Conservation (phyloP, 2,797 vertebrate species). For the Coluber constrictor region DNA sequence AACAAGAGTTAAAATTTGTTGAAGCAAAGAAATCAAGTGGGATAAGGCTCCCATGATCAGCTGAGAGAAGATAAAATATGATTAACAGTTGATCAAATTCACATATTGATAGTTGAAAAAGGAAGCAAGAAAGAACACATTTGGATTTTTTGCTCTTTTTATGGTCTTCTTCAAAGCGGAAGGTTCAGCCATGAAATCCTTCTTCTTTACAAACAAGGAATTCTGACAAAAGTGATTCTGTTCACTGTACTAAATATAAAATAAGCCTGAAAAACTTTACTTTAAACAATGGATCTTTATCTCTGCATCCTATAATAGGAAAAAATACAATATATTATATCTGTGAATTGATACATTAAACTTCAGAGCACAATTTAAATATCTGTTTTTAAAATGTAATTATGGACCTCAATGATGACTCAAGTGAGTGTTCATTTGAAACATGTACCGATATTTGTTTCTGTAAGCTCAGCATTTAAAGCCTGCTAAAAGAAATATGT, state of each 20-base stretch:
- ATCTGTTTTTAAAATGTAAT: constrained; percentile 6
- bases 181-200: background rate
- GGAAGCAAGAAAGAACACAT: background rate
- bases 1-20: background rate
- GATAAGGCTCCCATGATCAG: background rate
- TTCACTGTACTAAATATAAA: background rate
- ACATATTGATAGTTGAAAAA: background rate
- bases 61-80: background rate
- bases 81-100: background rate
- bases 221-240: background rate
- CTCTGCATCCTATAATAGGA: constrained; percentile 31
- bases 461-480: constrained; percentile 33
- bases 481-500: constrained; percentile 1
- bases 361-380: constrained; percentile 24
- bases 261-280: background rate
- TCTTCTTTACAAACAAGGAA: background rate
- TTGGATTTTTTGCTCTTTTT: background rate
- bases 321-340: constrained; percentile 22
- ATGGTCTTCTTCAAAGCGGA: background rate
- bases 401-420: background rate
- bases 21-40: background rate
- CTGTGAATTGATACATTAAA: constrained; percentile 40
- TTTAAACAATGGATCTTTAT: constrained; percentile 23
- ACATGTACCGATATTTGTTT: background rate
- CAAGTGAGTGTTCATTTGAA: too few species aligned